These are phyloP conservation scores for Lithophane semibrunnea DNA, from an alignment of 2,888 invertebrate genomes.

Conservation along the genomic window DNA sequence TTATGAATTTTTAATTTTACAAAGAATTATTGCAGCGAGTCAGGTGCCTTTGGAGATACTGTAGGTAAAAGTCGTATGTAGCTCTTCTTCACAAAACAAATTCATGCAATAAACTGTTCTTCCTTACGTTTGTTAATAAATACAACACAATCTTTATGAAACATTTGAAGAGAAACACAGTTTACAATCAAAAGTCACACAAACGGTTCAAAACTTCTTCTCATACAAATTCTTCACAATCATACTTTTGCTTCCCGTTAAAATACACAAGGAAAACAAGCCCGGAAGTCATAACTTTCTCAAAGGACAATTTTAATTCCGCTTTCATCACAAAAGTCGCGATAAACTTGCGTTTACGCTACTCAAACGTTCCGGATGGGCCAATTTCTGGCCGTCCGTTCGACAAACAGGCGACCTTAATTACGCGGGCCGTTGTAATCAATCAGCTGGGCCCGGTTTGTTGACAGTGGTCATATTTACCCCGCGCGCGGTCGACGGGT, in stretches of 20 bases:
- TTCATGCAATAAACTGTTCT: not conserved
- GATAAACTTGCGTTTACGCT: conserved; percentile 58
- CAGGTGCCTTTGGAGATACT: not conserved
- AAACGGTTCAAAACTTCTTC: conserved; percentile 18
- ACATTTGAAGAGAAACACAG: not conserved
- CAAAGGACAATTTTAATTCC: conserved; percentile 31
- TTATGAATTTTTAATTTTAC: conserved; percentile 18
- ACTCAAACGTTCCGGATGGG: conserved; percentile 56
- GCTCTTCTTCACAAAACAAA: not conserved
- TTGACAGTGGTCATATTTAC: conserved; percentile 70
- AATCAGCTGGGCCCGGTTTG: conserved; percentile 69
- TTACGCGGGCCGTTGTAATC: conserved; percentile 73
- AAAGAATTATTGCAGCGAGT: not conserved
- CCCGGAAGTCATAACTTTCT: conserved; percentile 19
- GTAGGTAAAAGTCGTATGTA: not conserved
- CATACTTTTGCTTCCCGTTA: not conserved
- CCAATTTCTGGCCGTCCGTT: conserved; percentile 62
- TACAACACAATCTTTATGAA: not conserved
- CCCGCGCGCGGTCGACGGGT: conserved; percentile 61
- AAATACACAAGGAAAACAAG: conserved; percentile 16
- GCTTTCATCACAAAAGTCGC: conserved; percentile 37
- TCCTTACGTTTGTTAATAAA: conserved; percentile 3
- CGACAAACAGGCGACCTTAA: conserved; percentile 74
- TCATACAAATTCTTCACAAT: conserved; percentile 10
- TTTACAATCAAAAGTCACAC: conserved; percentile 32